Conservation (phyloP, 2,113 vertebrate species). For the Chamaea fasciata region DNA sequence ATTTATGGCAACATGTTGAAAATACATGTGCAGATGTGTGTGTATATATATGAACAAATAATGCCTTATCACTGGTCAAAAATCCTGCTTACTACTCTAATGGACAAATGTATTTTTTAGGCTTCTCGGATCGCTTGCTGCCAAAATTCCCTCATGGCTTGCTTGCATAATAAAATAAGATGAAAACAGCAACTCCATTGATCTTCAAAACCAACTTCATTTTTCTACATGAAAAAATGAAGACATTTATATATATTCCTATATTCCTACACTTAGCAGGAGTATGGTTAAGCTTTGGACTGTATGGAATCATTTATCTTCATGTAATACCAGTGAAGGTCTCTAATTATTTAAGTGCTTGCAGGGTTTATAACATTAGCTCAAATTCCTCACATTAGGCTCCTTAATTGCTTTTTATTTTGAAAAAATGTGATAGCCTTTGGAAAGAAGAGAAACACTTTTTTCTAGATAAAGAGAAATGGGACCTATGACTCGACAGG, state of each 20-base stretch:
- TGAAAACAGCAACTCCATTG: background rate
- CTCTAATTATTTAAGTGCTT: background rate
- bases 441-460: background rate
- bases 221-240: background rate
- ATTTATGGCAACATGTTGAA: slow-evolving; percentile 14
- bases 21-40: background rate
- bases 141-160: background rate
- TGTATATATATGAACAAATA: background rate
- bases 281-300: background rate
- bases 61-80: background rate
- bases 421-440: background rate
- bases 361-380: background rate
- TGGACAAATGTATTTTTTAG: background rate
- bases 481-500: background rate
- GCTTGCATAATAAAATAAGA: background rate
- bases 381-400: background rate
- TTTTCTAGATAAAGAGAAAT: background rate
- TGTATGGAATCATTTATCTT: background rate
- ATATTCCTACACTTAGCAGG: background rate
- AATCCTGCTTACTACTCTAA: background rate
- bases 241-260: background rate
- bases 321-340: background rate
- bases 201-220: background rate
- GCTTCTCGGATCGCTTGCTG: background rate
- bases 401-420: background rate